Evolutionary conservation across 2,888 invertebrate genomes (phyloP).

Genomic region (Agrilus cyanescens): DNA sequence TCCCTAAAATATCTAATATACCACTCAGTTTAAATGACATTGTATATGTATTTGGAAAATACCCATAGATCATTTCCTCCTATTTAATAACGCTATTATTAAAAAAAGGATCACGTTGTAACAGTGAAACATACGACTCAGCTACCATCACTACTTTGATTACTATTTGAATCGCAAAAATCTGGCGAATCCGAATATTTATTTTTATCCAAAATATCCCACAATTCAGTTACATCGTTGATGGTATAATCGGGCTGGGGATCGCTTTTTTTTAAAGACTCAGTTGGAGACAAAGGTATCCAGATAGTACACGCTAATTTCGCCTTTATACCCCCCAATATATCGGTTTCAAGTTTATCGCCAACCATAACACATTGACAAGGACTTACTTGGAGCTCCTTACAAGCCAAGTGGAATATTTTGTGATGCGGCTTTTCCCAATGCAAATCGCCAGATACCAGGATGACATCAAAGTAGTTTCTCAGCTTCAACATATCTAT

Average conservation of each 20-base stretch:
- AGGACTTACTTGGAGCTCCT: constrained; percentile 60
- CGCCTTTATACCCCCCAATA: constrained; percentile 69
- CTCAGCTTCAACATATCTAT: constrained; percentile 56
- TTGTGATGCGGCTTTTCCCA: constrained; percentile 78
- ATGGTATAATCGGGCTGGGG: constrained; percentile 52
- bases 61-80: no score
- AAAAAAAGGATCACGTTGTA: no score
- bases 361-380: constrained; percentile 75
- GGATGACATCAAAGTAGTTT: constrained; percentile 64
- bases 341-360: constrained; percentile 80
- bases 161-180: background rate
- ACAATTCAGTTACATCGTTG: constrained; percentile 50
- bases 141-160: no score
- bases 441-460: constrained; percentile 73
- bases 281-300: constrained; percentile 50
- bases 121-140: background rate
- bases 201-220: constrained; percentile 45
- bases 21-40: no score
- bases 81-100: no score
- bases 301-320: constrained; percentile 65
- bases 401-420: constrained; percentile 74
- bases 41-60: no score
- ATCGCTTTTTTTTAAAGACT: constrained; percentile 27
- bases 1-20: no score
- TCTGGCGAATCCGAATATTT: background rate